Percentiles rank a stretch among this genome's conserved stretches.
Evolutionary conservation across 23 tunicate species (phyloP).

Genomic region (Halocynthia aurantium): DNA sequence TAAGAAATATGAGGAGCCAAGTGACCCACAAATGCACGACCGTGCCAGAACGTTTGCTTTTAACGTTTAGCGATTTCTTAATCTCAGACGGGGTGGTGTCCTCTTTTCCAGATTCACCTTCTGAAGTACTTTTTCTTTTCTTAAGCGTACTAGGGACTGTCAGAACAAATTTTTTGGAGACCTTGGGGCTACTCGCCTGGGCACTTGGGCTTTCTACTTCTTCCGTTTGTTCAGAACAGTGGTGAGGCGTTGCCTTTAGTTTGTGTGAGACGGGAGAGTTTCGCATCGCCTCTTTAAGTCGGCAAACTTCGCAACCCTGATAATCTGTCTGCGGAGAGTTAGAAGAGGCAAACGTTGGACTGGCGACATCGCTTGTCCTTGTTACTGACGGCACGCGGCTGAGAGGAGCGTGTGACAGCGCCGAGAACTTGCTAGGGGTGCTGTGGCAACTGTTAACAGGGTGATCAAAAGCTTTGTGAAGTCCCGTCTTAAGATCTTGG

Average conservation of each 20-base stretch:
- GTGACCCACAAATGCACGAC: too few species aligned
- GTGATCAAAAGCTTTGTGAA: conserved; percentile 57
- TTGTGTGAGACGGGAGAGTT: conserved; percentile 55
- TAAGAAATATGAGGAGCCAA: background rate
- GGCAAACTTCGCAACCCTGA: conserved; percentile 80
- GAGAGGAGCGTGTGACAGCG: conserved; percentile 31
- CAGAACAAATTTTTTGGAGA: background rate
- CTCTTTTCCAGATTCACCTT: background rate
- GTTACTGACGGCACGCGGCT: conserved; percentile 51
- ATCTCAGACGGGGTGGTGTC: background rate
- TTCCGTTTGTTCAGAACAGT: conserved; percentile 18
- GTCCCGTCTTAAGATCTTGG: conserved; percentile 44
- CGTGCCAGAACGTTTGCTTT: too few species aligned
- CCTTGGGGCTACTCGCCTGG: too few species aligned
- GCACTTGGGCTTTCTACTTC: background rate
- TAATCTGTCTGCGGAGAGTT: conserved; percentile 52
- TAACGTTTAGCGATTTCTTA: background rate
- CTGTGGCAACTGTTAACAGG: conserved; percentile 27
- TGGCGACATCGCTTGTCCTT: conserved; percentile 5
- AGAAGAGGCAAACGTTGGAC: conserved; percentile 42
- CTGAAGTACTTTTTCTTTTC: background rate
- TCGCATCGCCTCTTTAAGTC: conserved; percentile 68
- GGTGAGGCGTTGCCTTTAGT: conserved; percentile 53
- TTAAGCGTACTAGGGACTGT: background rate
- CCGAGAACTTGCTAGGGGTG: conserved; percentile 20